phyloP scores from a whole-genome alignment of 2,888 invertebrate species.

The Anoncus sp. region DNA sequence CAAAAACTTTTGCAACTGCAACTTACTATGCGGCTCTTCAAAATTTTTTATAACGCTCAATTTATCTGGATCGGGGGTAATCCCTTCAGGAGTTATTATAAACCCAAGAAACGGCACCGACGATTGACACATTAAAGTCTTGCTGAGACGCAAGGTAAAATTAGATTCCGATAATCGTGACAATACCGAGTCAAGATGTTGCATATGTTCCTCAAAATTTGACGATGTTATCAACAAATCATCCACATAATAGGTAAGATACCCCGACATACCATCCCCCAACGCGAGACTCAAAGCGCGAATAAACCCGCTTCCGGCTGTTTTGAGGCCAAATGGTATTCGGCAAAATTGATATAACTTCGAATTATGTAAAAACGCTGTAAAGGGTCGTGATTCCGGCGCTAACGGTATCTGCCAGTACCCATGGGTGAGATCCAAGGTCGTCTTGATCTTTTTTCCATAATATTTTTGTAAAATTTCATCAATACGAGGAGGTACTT shows the following conservation, averaged over 20 bases:
- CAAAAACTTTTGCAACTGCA: constrained; percentile 65
- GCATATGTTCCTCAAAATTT: not conserved
- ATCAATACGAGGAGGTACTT: constrained; percentile 58
- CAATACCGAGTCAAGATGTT: not conserved
- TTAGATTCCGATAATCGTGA: not conserved
- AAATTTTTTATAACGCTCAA: constrained; percentile 66
- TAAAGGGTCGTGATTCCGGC: constrained; percentile 50
- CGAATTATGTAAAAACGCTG: constrained; percentile 62
- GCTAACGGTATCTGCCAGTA: constrained; percentile 68
- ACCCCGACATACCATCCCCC: constrained; percentile 30
- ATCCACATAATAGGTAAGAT: constrained; percentile 66
- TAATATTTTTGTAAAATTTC: constrained; percentile 67
- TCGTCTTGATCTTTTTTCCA: constrained; percentile 42
- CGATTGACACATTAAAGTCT: constrained; percentile 53
- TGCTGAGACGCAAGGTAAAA: not conserved
- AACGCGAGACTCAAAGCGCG: constrained; percentile 62
- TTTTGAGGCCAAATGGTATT: constrained; percentile 48
- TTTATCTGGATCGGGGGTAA: constrained; percentile 47
- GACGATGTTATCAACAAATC: not conserved
- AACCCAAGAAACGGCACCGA: constrained; percentile 61
- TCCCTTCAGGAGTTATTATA: constrained; percentile 19
- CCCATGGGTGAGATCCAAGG: constrained; percentile 66
- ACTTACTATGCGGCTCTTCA: constrained; percentile 63
- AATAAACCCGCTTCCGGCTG: constrained; percentile 51
- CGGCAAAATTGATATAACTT: constrained; percentile 68